Conservation (phyloP, 2,797 vertebrate genomes). For the Halcyon leucocephala region DNA sequence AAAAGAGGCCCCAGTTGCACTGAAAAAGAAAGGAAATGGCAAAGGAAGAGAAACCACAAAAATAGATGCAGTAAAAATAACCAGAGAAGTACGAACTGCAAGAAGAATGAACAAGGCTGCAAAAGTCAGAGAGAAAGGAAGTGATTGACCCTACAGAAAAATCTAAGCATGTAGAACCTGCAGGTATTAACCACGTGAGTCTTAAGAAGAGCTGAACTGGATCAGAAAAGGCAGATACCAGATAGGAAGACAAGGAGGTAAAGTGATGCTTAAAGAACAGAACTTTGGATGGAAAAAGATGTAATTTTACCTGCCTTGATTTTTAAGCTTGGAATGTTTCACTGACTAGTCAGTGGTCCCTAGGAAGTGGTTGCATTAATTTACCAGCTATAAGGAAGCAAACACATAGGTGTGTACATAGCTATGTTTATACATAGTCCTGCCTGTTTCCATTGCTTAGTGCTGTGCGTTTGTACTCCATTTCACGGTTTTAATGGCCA, state of each 20-base stretch:
- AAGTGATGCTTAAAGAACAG: not conserved
- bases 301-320: not conserved
- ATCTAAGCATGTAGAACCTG: not conserved
- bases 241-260: not conserved
- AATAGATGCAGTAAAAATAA: conserved; percentile 12
- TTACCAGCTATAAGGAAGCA: not conserved
- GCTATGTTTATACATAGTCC: not conserved
- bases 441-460: not conserved
- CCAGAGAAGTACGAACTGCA: not conserved
- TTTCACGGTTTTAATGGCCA: not conserved
- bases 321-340: not conserved
- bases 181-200: not conserved
- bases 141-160: not conserved
- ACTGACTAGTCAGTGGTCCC: not conserved
- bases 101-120: not conserved
- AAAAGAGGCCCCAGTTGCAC: not conserved
- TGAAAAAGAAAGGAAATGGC: not conserved
- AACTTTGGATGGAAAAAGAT: not conserved
- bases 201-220: not conserved
- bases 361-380: not conserved
- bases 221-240: not conserved
- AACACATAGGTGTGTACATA: not conserved
- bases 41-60: not conserved
- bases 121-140: not conserved
- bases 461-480: rapidly evolving